Base-by-base conservation (phyloP, 2,888 invertebrate genomes). In the Apeira syringaria region DNA sequence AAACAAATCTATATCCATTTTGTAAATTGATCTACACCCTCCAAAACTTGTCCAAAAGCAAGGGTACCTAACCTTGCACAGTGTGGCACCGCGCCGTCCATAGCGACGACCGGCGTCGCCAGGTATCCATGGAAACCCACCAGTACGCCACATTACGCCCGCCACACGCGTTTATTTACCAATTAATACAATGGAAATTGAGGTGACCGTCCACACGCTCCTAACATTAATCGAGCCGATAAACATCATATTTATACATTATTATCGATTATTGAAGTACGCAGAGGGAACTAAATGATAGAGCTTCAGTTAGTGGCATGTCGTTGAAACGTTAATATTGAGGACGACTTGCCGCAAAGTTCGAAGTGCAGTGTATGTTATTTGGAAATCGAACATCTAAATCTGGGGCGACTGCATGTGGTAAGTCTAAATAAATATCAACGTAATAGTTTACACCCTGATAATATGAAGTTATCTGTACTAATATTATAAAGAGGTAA, bases 161-260 rank as follows among this genome's bases (percentile, higher is more conserved):
- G 66, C 71, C 68, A 66, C 20, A 28, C 48, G 46, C 67, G 70
- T 79, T 74, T 80, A 79, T 80, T 80, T 81, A 80, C 77, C 68
- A 75, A 77, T 76, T 68, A 76, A 62, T 63, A 61, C 64, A 67
- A 64, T 68, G 65, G 70, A 65, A 68, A 69, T 54, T 53, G 57
- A 56, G 52, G 64, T 61, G 64, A 61, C 50, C 34, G 61, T 61
- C 71, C 64, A 61, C 68, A 64, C 66, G 68, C 60, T 60, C 61
- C 60, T 59, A 54, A 60, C 59, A 52, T 56, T 56, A 49, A 32
- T 47, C 15, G 15, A 3, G 44, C 39, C 56, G 48, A 64, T 68
- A 63, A 56, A 47, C 56, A 61, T 58, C 50, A 33, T 44, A 36
- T 37, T 27, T 34, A 48, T 51, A 44, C 34, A 47, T 32, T 24